A percentile compares a stretch with the other conserved stretches of the same genome.
Conservation (phyloP, 2,797 vertebrate species). For the Sparus aurata region DNA sequence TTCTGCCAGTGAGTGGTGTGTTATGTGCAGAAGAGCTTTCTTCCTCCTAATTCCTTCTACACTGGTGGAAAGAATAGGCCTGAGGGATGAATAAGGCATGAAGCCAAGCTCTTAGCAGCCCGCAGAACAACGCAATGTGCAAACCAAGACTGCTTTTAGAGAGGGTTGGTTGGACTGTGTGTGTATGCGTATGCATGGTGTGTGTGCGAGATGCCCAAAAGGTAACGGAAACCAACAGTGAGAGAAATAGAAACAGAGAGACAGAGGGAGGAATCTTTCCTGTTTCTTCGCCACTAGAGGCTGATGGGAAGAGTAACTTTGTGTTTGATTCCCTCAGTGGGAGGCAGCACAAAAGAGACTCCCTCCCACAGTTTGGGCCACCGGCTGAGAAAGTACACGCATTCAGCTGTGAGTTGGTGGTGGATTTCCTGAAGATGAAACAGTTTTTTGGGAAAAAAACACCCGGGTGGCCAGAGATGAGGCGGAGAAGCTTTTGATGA, state of each 20-base stretch:
- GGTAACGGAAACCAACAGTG: conserved; percentile 55
- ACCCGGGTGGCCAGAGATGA: conserved; percentile 40
- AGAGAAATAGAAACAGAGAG: conserved; percentile 31
- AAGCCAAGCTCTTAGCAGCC: conserved; percentile 71
- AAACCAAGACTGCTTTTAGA: conserved; percentile 63
- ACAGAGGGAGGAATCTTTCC: conserved; percentile 22
- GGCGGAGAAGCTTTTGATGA: conserved; percentile 37
- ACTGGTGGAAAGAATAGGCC: conserved; percentile 61
- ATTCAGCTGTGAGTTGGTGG: conserved; percentile 35
- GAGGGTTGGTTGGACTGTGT: conserved; percentile 20
- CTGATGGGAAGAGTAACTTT: conserved; percentile 44
- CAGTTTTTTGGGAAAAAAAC: conserved; percentile 23
- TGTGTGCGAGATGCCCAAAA: conserved; percentile 20
- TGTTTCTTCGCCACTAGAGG: conserved; percentile 41
- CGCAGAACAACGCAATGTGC: conserved; percentile 64
- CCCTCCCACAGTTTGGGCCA: conserved; percentile 41
- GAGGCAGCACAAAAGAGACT: conserved; percentile 37
- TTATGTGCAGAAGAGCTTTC: conserved; percentile 43
- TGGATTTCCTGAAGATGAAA: conserved; percentile 42
- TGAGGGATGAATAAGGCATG: conserved; percentile 82
- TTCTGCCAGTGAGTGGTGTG: conserved; percentile 33
- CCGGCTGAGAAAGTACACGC: conserved; percentile 9
- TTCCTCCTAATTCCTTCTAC: conserved; percentile 46
- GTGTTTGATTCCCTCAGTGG: conserved; percentile 33
- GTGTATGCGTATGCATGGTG: conserved; percentile 14